Evolutionary conservation across 1,140 invertebrate genomes (phyloP), one percentile per base, ranked within the genome.

Genomic region (Drosophila auraria): DNA sequence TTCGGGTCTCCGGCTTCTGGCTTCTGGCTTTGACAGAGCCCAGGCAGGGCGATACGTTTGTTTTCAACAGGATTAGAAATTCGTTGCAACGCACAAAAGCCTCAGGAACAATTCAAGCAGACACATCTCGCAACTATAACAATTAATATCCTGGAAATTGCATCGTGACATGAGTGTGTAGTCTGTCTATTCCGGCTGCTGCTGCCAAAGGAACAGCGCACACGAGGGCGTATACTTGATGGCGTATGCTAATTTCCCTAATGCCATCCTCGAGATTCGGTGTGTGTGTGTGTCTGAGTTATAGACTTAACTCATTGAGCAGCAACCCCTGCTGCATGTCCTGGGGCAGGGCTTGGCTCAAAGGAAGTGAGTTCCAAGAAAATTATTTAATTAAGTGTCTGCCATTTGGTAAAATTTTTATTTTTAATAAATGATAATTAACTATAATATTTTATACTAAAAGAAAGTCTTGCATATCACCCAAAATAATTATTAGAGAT

Each of bases 91-190:
- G 82, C 78, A 90, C 86, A 90, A 86, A 80, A 82, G 86, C 86
- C 76, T 86, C 87, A 90, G 82, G 83, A 90, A 90, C 86, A 90
- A 90, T 90, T 90, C 82, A 82, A 90, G 87, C 86, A 90, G 86
- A 90, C 71, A 90, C 87, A 90, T 82, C 79, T 90, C 86, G 86
- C 82, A 90, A 90, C 86, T 91, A 86, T 91, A 91, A 91, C 86
- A 90, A 90, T 90, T 90, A 90, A 90, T 90, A 90, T 90, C 82
- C 86, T 90, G 70, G 70, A 74, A 76, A 79, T 78, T 66, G 80
- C 79, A 58, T 60, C 57, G 30, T 63, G 82, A 78, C 74, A 78
- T 54, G 45, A 69, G 79, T 82, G 54, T 54, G 84, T 65, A 64
- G 66, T 56, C 58, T 84, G 50, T 86, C 66, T 77, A 79, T 44